These are phyloP conservation scores for Hedychridium roseum DNA, from an alignment of 2,888 invertebrate genomes.

Conservation along the genomic window DNA sequence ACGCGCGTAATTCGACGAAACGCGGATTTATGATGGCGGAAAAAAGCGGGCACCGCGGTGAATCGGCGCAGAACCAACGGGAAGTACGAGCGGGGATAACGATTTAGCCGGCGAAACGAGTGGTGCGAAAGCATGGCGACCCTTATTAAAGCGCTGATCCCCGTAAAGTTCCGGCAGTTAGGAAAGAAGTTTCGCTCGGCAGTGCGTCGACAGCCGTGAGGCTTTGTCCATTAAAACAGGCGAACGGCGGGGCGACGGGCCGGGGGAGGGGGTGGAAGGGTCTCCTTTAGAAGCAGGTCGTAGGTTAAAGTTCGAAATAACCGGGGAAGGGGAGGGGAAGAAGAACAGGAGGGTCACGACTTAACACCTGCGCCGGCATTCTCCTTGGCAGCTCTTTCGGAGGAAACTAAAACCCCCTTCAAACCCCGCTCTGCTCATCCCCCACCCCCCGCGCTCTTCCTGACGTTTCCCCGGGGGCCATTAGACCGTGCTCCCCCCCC, in stretches of 20 bases:
- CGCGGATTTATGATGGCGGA: no score
- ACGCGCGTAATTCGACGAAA: no score
- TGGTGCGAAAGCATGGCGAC: no score
- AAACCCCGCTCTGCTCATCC: conserved; percentile 7
- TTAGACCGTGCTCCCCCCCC: conserved; percentile 50
- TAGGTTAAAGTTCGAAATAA: conserved; percentile 34
- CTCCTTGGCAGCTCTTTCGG: conserved; percentile 23
- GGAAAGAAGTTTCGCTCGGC: no score
- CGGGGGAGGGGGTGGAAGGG: conserved; percentile 9
- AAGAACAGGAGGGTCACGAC: conserved; percentile 15
- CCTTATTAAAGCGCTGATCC: no score
- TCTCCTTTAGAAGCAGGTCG: no score
- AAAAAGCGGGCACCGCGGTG: no score
- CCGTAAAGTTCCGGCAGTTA: no score
- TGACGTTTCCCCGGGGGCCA: conserved; percentile 34
- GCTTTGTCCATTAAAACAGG: conserved; percentile 45
- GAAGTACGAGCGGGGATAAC: no score
- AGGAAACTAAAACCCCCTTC: conserved; percentile 2
- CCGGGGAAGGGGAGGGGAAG: no score
- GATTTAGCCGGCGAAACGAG: no score
- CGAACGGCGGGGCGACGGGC: conserved; percentile 22
- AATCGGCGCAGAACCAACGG: no score
- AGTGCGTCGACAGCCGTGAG: conserved; percentile 48
- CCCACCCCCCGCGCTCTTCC: background rate
- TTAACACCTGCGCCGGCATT: conserved; percentile 44